Base-by-base conservation (phyloP, 2,888 invertebrate genomes). In the Rhopalosiphum nymphaeae region DNA sequence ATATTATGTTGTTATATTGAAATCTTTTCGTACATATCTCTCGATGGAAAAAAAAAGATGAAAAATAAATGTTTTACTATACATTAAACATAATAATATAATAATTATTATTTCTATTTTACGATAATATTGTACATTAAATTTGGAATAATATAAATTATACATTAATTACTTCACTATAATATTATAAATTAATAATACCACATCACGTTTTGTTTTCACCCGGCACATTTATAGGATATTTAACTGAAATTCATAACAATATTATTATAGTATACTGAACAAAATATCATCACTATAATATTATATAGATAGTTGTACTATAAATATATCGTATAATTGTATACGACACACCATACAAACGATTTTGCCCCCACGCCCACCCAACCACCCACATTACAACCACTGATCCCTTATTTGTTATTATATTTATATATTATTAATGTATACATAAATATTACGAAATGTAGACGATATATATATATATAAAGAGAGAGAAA, bases 11-110 rank as follows among this genome's bases (percentile, higher is more conserved):
- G 29, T 88, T 36, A 85, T 87, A 87, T 92, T 92, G 49, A 87
- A 46, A 61, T 87, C 84, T 91, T 87, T 92, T 92, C 92, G 61
- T 92, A 92, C 92, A 92, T 92, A 92, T 92, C 92, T 92, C 92
- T 87, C 87, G 92, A 92, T 61, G n/a, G 61, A 61, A 61, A 61
- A 61, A 61, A 61, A 61, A 29, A 61, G 26, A 57, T 57, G 67
- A 67, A 67, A n/a, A 36, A 61, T 86, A 61, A 53, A 53, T 53
- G 87, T 92, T 92, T 87, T 92, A 46, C 91, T 29, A 84, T 46
- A 61, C 25, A 91, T 46, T 46, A 86, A 86, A 91, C 44, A 42
- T 92, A 67, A 42, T 57, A 46, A 61, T 57, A 78, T 36, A 85
- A 57, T 91, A 36, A 90, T 21, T n/a, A 46, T 67, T 9, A 46